These are phyloP conservation scores for Drosophila lutescens DNA, from an alignment of 2,888 invertebrate genomes.

Conservation along the genomic window DNA sequence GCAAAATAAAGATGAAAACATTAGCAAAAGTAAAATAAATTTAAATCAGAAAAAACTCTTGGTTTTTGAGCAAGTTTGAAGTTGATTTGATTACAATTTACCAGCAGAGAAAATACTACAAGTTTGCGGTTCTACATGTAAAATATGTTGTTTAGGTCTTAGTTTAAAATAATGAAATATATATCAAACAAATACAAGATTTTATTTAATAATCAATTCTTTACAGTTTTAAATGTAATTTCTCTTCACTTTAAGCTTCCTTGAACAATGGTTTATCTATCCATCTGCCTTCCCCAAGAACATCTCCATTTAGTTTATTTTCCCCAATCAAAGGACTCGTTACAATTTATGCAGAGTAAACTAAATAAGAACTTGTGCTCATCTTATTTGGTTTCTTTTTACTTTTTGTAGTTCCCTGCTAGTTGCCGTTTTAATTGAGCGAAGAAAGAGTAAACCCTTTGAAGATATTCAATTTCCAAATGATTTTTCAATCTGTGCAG, in stretches of 20 bases:
- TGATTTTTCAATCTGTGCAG: slow-evolving; percentile 43
- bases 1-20: slow-evolving; percentile 18
- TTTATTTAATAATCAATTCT: too few relatives aligned
- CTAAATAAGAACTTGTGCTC: slow-evolving; percentile 5
- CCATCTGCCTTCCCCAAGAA: too few relatives aligned
- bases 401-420: slow-evolving; percentile 3
- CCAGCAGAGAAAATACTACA: background rate
- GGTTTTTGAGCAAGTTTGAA: slow-evolving; percentile 3
- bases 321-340: too few relatives aligned
- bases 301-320: too few relatives aligned
- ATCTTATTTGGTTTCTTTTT: background rate
- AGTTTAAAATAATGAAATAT: too few relatives aligned
- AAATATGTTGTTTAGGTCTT: too few relatives aligned
- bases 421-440: slow-evolving; percentile 28
- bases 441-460: slow-evolving; percentile 8
- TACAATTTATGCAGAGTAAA: background rate
- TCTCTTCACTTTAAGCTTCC: too few relatives aligned
- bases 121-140: too few relatives aligned
- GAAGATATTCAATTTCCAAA: slow-evolving; percentile 42
- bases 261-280: too few relatives aligned
- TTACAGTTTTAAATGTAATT: too few relatives aligned
- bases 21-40: slow-evolving; percentile 12
- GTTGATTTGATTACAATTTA: background rate
- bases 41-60: background rate
- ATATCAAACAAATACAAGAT: too few relatives aligned